Evolutionary conservation across 2,888 invertebrate genomes (phyloP), one percentile per base, ranked within the genome.

Genomic region (Flexamia atlantica): DNA sequence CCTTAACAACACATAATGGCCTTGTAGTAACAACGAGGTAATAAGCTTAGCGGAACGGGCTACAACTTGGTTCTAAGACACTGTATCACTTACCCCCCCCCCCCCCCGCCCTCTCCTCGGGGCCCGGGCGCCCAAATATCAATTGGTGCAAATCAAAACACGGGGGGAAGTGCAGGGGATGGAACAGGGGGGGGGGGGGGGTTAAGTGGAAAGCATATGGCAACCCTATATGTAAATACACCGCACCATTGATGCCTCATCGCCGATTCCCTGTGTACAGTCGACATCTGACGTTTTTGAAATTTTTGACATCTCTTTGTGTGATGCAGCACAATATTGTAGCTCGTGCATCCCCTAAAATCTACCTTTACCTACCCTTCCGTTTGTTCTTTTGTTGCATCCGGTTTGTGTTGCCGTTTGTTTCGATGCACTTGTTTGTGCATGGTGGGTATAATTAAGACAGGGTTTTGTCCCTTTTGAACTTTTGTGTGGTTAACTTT

Each of bases 251-350:
- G 30, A 64, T 30, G 25, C 28, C 64, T 28, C 64, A 64, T 64
- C 64, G 25, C 14, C 64, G 12, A 64, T 64, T 64, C 64, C 50
- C 76, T 36, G 36, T 70, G 70, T 30, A n/a, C n/a, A 1, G 20
- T 5, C 70, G 40, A 68, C 70, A 40, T 70, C 50, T 76, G 76
- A 76, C 76, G 23, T 46, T 76, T 76, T 42, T n/a, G 14, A n/a
- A 76, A 50, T 76, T 76, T 76, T 76, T 76, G 76, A 76, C 76
- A 28, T 42, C 76, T 50, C 76, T 76, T 46, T 76, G 76, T 42
- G 9, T 30, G 17, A 25, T 10, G 76, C 28, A 28, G 17, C 72
- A 40, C 42, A 28, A 57, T 14, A 57, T 23, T 46, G 46, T 36
- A 36, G 4, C 5, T 36, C 5, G 9, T 46, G 46, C 46, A 57